These are phyloP conservation scores for Anaspis maculata DNA, from an alignment of 2,888 invertebrate species.

Conservation along the genomic window DNA sequence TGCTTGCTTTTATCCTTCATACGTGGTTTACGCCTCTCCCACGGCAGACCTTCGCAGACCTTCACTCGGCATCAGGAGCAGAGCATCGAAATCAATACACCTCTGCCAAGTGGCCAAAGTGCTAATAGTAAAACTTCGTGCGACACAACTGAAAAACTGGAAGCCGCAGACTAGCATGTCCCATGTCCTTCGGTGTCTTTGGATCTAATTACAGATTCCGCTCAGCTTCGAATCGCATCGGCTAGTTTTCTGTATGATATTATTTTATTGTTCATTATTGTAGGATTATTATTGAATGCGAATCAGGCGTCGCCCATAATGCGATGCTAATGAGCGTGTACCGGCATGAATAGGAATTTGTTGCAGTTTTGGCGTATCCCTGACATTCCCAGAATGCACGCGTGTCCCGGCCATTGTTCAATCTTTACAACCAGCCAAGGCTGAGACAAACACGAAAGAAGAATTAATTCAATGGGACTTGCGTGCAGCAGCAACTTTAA, in stretches of 20 bases:
- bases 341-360: constrained; percentile 18
- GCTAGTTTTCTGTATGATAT: constrained; percentile 16
- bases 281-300: constrained; percentile 11
- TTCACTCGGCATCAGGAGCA: too few relatives aligned
- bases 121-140: too few relatives aligned
- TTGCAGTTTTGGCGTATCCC: constrained; percentile 30
- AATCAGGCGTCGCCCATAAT: constrained; percentile 19
- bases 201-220: constrained; percentile 11
- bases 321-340: constrained; percentile 18
- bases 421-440: constrained; percentile 4
- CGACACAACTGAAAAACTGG: too few relatives aligned
- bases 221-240: constrained; percentile 12
- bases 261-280: too few relatives aligned
- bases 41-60: too few relatives aligned
- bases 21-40: too few relatives aligned
- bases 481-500: too few relatives aligned
- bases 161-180: too few relatives aligned
- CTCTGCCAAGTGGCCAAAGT: too few relatives aligned
- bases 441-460: constrained; percentile 2
- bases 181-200: constrained; percentile 2
- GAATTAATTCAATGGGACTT: not conserved
- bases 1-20: too few relatives aligned
- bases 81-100: too few relatives aligned
- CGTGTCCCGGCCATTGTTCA: constrained; percentile 18
- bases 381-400: constrained; percentile 27